Percentiles rank a stretch among this genome's conserved stretches.
Conservation (phyloP, 2,797 vertebrate genomes). For the Clarias laeviceps region DNA sequence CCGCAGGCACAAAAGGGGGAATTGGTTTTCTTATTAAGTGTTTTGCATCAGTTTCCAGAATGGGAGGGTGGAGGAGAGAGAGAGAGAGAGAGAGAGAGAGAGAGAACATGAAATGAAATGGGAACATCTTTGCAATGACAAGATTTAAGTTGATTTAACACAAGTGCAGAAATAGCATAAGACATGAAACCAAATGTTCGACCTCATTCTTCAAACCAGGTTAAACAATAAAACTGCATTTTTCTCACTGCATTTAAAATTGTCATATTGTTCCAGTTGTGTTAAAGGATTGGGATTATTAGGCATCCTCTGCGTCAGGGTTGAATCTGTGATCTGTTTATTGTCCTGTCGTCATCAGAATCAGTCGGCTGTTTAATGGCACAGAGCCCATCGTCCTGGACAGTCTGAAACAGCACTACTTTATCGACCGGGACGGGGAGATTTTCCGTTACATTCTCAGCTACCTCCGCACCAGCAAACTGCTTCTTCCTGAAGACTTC, state of each 20-base stretch:
- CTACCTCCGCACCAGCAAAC: constrained; percentile 96
- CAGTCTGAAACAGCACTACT: constrained; percentile 99
- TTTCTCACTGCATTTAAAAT: constrained; percentile 7
- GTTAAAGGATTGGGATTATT: constrained; percentile 1
- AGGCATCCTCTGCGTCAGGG: neutral
- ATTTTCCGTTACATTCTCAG: constrained; percentile 98
- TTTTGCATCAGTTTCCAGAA: constrained; percentile 88
- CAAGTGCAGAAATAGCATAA: constrained; percentile 48
- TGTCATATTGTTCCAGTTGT: neutral
- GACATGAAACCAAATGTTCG: constrained; percentile 46
- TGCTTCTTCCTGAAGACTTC: constrained; percentile 98
- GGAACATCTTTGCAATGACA: constrained; percentile 58
- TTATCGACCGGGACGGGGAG: constrained; percentile 98
- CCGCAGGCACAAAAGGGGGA: constrained; percentile 80
- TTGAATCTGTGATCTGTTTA: neutral
- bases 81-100: constrained; percentile 72
- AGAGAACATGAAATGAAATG: constrained; percentile 63
- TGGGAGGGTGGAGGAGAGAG: constrained; percentile 76
- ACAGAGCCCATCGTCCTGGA: constrained; percentile 98
- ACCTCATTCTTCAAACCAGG: constrained; percentile 54
- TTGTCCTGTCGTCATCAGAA: constrained; percentile 73
- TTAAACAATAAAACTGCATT: constrained; percentile 46
- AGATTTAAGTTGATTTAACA: constrained; percentile 54
- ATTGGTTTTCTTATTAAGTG: constrained; percentile 87
- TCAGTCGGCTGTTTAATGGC: constrained; percentile 98